phyloP scores from a whole-genome alignment of 2,888 invertebrate species.

The Tetanocera ferruginea region DNA sequence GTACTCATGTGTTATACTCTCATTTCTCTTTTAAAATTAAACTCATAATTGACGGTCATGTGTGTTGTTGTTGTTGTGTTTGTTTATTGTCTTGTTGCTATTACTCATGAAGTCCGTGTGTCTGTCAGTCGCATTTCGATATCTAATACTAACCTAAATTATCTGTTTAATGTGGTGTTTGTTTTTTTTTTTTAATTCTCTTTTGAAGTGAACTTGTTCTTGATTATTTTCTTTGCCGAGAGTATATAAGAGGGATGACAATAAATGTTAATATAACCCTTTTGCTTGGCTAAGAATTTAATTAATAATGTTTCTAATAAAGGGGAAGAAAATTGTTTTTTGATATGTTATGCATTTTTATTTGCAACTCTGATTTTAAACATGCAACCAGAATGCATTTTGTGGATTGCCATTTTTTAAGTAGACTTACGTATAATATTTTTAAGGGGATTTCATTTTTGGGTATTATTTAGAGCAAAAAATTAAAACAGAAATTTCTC shows the following conservation, averaged over 20 bases:
- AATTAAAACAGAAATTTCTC: neutral
- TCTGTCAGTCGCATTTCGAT: neutral
- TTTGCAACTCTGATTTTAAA: neutral
- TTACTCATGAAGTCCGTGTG: neutral
- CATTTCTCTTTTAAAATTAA: no score
- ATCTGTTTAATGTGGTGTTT: conserved; percentile 2
- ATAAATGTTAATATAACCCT: neutral
- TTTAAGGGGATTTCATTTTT: neutral
- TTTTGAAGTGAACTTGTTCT: neutral
- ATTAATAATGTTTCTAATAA: conserved; percentile 2
- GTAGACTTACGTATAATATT: neutral
- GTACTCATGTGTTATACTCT: no score
- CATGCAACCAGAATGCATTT: no score
- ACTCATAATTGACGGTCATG: no score
- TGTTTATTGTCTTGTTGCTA: neutral
- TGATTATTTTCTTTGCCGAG: neutral
- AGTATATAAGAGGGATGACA: neutral
- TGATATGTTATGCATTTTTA: neutral
- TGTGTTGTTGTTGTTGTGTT: neutral
- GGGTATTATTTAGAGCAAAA: neutral
- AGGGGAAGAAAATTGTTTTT: neutral
- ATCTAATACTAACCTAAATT: conserved; percentile 19
- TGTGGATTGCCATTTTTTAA: no score
- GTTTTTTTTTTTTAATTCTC: neutral
- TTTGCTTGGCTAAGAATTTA: neutral